Conservation (phyloP, 2,113 vertebrate genomes). For the Bufo gargarizans region DNA sequence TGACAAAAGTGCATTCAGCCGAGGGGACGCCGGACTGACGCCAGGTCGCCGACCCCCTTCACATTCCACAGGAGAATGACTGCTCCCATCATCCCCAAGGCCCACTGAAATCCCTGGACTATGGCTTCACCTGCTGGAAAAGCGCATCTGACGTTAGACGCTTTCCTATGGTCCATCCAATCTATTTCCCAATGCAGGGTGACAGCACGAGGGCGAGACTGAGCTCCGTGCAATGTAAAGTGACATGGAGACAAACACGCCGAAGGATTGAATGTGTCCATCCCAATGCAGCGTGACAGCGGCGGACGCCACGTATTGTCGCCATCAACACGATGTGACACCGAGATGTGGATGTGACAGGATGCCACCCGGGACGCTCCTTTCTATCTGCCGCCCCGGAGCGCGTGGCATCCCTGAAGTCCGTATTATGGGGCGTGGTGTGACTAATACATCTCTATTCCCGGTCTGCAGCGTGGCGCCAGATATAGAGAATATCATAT, state of each 20-base stretch:
- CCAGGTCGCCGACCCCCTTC: neutral
- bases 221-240: conserved; percentile 25
- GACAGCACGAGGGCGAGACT: conserved; percentile 16
- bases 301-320: neutral
- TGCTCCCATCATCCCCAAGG: neutral
- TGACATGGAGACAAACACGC: conserved; percentile 35
- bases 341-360: neutral
- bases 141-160: neutral
- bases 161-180: conserved; percentile 5
- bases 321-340: conserved; percentile 12
- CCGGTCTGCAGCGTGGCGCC: conserved; percentile 11
- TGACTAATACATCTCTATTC: neutral
- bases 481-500: conserved; percentile 29
- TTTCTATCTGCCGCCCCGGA: neutral
- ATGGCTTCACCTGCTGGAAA: neutral
- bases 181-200: conserved; percentile 7
- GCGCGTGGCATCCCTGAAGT: neutral
- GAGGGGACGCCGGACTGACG: neutral
- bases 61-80: neutral
- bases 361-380: neutral
- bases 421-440: neutral
- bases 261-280: conserved; percentile 28
- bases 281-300: conserved; percentile 6
- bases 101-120: neutral
- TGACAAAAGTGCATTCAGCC: conserved; percentile 40